phyloP scores from a whole-genome alignment of 2,888 invertebrate species.

The Agrochola macilenta region DNA sequence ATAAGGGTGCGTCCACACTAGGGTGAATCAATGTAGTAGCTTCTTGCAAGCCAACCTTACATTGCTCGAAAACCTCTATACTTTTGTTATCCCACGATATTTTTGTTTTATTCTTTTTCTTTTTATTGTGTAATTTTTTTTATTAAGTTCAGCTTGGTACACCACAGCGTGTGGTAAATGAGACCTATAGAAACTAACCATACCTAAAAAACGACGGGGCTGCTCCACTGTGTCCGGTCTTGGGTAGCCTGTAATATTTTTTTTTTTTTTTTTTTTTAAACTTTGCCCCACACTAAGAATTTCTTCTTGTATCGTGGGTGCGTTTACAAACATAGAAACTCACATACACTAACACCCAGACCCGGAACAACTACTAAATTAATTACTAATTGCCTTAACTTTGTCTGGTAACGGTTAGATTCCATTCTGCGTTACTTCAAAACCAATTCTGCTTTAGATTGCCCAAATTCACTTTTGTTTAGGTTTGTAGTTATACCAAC shows the following conservation, averaged over 20 bases:
- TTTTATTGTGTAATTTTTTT: neutral
- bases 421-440: neutral
- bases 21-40: neutral
- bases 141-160: neutral
- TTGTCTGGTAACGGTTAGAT: neutral
- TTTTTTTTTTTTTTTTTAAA: too few relatives aligned
- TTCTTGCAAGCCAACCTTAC: neutral
- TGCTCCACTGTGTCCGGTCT: neutral
- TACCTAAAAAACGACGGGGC: neutral
- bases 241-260: neutral
- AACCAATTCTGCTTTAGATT: neutral
- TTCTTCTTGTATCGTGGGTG: too few relatives aligned
- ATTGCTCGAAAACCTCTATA: neutral
- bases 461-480: neutral
- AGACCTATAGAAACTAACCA: neutral
- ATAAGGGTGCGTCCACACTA: neutral
- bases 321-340: too few relatives aligned
- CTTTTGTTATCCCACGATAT: neutral
- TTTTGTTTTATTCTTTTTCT: neutral
- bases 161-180: neutral
- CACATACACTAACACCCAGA: too few relatives aligned
- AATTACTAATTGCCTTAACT: neutral
- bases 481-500: neutral
- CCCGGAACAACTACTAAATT: too few relatives aligned
- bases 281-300: too few relatives aligned